These are phyloP conservation scores for Eidolon dupreanum DNA, from an alignment of 2,797 vertebrate species.

Conservation along the genomic window DNA sequence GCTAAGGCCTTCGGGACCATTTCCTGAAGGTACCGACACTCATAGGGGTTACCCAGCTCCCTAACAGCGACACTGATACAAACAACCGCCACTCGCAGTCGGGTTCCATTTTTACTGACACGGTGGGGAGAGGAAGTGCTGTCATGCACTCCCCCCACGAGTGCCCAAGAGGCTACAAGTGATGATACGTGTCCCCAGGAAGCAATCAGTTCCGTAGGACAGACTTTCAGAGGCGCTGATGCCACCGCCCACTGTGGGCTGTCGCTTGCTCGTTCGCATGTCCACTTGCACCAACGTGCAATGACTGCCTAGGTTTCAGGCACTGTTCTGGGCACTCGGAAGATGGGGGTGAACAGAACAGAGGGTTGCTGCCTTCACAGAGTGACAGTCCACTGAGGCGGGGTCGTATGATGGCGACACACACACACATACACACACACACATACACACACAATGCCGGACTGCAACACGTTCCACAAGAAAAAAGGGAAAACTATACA, in stretches of 20 bases:
- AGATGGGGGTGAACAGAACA: neutral
- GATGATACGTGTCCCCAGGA: neutral
- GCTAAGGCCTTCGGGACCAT: neutral
- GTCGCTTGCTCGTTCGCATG: neutral
- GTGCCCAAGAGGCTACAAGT: neutral
- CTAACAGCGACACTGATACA: neutral
- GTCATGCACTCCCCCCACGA: neutral
- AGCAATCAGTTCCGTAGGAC: neutral
- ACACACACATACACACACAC: neutral
- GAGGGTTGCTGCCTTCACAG: neutral
- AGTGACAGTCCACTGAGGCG: neutral
- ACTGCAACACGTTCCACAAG: neutral
- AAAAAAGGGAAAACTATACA: neutral
- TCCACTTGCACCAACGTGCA: neutral
- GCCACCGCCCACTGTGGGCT: neutral
- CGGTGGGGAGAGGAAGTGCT: neutral
- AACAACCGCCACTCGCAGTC: neutral
- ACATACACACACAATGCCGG: neutral
- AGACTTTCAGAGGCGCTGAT: neutral
- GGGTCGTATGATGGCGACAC: too few species aligned
- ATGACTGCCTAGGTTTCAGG: neutral
- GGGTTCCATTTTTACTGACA: neutral
- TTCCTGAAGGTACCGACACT: neutral
- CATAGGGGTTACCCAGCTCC: neutral
- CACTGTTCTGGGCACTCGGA: neutral